Conservation (phyloP, 2,888 invertebrate species). For the Rhodophaea formosa region DNA sequence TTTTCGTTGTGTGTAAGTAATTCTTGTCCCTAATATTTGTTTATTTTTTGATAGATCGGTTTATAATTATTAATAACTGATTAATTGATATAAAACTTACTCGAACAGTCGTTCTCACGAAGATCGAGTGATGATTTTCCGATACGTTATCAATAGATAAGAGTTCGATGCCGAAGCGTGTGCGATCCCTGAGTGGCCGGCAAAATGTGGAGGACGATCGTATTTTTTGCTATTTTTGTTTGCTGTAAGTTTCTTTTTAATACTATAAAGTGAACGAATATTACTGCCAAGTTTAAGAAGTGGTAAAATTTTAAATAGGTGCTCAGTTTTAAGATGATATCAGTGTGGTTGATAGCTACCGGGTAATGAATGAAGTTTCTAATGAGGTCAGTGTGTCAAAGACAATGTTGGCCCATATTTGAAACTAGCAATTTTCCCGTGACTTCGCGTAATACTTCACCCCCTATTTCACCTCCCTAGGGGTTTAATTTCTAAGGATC, state of each 20-base stretch:
- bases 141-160: slow-evolving; percentile 13
- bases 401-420: background rate
- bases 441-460: too few species aligned
- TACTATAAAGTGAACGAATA: background rate
- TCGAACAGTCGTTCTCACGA: background rate
- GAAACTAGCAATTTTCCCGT: too few species aligned
- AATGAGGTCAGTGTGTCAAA: background rate
- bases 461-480: too few species aligned
- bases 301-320: background rate
- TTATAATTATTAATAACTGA: too few species aligned
- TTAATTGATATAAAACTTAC: too few species aligned
- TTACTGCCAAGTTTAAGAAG: background rate
- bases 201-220: slow-evolving; percentile 37
- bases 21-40: too few species aligned
- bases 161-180: background rate
- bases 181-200: background rate
- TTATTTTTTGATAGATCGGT: slow-evolving; percentile 31
- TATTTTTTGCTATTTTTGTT: slow-evolving; percentile 27
- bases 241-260: slow-evolving; percentile 36
- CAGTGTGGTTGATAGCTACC: too few species aligned
- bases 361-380: background rate
- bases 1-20: too few species aligned
- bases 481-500: too few species aligned
- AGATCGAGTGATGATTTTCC: background rate
- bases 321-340: too few species aligned